Base-by-base conservation (phyloP, 2,113 vertebrate genomes). In the Tinamus guttatus region DNA sequence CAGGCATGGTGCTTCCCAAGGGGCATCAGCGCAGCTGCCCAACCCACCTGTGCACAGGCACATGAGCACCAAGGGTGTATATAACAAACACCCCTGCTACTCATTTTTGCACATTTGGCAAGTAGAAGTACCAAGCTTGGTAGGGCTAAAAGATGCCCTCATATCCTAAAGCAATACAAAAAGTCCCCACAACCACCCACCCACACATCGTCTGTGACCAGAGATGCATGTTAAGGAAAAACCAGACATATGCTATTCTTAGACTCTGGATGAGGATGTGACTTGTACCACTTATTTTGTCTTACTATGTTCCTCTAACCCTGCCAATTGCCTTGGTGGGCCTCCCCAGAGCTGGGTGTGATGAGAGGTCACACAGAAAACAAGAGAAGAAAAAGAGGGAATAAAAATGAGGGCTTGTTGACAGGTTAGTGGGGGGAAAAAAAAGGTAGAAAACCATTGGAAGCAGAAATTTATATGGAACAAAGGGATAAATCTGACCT, bases 11-110 rank as follows among this genome's bases (percentile, higher is more conserved):
- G 10, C 19, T 85, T 68, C 41, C 75, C 68, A 19, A 68, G 9
- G 16, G 71, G 15, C 19, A 58, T 36, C 88, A 51, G 52, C 40
- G 32, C 12, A 41, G 27, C 7, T 0, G 2, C 22, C 18, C 34
- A 38, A 1, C 0, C 13, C 1, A 14, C 6, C 36, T 0, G 0
- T 21, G 41, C 65, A 68, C 6, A 41, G 8, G 8, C 0, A 0
- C 34, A 36, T 22, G 43, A 68, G 47, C 47, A 32, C 28, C 18
- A 32, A 9, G 21, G 3, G 41, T 13, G 16, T 9, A 25, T 3
- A 9, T 21, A 64, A 17, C 16, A 17, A n/a, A n/a, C 1, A 9
- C 30, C 0, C 0, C 27, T 28, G 19, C 13, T 17, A 10, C 9
- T 56, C 52, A 27, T 30, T 74, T 54, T 49, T 88, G 36, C 7